Base-by-base conservation (phyloP, 2,113 vertebrate species). In the Myrmophylax atrothorax region DNA sequence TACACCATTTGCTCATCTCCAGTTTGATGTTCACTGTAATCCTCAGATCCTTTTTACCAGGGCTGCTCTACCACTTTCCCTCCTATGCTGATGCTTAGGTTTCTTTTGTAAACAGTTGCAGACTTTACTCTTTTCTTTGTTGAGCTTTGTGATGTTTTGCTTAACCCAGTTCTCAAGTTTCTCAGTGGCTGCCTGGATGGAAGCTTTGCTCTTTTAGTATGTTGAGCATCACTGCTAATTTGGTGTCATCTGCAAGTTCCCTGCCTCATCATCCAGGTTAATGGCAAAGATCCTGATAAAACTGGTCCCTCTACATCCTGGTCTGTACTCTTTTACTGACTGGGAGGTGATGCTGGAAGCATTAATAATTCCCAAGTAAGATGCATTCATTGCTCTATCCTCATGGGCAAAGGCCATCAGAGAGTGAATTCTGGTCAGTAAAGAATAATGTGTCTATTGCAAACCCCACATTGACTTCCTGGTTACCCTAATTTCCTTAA, bases 221-320 rank as follows among this genome's bases (percentile, higher is more conserved):
- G 13, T 79, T 4, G 1, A 20, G 6, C 66, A 18, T 47, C 2
- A 1, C n/a, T 44, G 28, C 70, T 69, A 4, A 8, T 67, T 47
- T 44, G 52, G 10, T 53, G 31, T 86, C 42, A 44, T 15, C 37
- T 86, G 19, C 28, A 75, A 75, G 42, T 62, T 69, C 6, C 47
- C 31, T 89, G 19, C 42, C 10, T 86, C 15, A 29, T 70, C 3
- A 5, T 79, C 31, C 33, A 46, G 35, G 8, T 40, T 68, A 55
- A 33, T 1, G 3, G 46, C 42, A 56, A 78, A 70, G 31, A 35
- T 53, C 49, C 7, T 33, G 42, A 58, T 75, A 70, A 74, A 50
- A 29, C 5, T 31, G 6, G 8, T 70, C 47, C 35, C 0, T 1
- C 19, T 29, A 0, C 22, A 9, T 56, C 10, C 13, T 33, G 64